Percentiles rank a stretch among this genome's conserved stretches.
Conservation (phyloP, 1,140 invertebrate species). For the Cecropterus lyciades region DNA sequence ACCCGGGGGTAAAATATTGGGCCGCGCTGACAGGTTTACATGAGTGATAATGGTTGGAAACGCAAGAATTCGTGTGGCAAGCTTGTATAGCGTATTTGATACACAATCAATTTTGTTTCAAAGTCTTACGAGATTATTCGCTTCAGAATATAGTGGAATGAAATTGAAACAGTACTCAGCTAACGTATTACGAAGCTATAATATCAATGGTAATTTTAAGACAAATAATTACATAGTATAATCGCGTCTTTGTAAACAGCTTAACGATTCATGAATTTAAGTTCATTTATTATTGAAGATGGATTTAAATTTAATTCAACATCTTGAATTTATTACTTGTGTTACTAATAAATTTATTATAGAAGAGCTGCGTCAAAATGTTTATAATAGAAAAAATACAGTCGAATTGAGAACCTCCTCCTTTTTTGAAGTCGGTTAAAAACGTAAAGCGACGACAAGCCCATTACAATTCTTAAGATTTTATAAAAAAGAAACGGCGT, state of each 20-base stretch:
- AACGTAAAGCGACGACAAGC: no score
- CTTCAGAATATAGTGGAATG: neutral
- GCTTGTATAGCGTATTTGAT: slow-evolving; percentile 4
- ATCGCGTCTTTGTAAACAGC: slow-evolving; percentile 17
- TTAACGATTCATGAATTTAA: slow-evolving; percentile 6
- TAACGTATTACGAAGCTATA: slow-evolving; percentile 2
- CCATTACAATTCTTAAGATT: no score
- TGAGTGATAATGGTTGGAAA: slow-evolving; percentile 50
- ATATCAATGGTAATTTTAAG: slow-evolving; percentile 14
- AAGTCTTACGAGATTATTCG: neutral
- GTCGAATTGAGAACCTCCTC: no score
- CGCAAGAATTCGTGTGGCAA: slow-evolving; percentile 44
- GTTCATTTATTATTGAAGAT: neutral
- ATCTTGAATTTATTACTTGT: neutral
- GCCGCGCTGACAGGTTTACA: slow-evolving; percentile 42
- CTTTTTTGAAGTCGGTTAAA: no score
- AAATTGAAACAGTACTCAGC: slow-evolving; percentile 2
- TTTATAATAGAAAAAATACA: no score
- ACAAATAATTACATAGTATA: slow-evolving; percentile 15
- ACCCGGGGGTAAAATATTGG: slow-evolving; percentile 52
- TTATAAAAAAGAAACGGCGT: no score
- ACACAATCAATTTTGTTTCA: slow-evolving; percentile 14
- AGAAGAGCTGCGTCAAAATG: no score
- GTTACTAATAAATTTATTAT: no score
- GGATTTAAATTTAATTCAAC: slow-evolving; percentile 1